Conservation (phyloP, 2,888 invertebrate genomes). For the Stramonita haemastoma region DNA sequence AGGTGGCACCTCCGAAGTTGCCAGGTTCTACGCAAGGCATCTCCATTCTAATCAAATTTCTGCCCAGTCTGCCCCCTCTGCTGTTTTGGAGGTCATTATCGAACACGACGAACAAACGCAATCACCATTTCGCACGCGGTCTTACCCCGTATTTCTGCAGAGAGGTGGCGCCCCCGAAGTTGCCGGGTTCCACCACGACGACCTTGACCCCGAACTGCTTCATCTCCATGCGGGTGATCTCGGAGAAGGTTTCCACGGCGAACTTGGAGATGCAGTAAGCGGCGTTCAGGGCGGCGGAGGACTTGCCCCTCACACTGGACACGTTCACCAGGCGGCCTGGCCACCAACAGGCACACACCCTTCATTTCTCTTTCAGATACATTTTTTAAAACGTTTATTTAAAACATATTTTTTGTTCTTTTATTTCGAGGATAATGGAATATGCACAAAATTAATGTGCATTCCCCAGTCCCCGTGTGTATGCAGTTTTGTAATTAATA, state of each 20-base stretch:
- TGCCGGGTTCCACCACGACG: constrained; percentile 68
- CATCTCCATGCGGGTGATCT: constrained; percentile 69
- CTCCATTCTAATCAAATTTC: background rate
- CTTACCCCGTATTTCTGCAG: background rate
- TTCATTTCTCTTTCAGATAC: no score
- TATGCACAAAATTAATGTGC: no score
- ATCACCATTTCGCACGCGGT: no score
- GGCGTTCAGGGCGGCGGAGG: constrained; percentile 61
- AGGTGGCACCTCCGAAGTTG: constrained; percentile 73
- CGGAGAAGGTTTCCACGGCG: constrained; percentile 70
- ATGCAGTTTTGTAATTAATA: no score
- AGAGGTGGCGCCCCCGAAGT: constrained; percentile 73
- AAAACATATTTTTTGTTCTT: no score
- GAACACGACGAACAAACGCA: no score
- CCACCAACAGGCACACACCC: background rate
- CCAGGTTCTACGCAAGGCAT: constrained; percentile 63
- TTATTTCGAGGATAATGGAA: no score
- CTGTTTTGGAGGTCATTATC: no score
- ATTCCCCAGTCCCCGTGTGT: no score
- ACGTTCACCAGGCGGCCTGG: constrained; percentile 77
- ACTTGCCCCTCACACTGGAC: constrained; percentile 75
- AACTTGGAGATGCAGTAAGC: constrained; percentile 70
- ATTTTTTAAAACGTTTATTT: no score
- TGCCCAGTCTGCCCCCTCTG: background rate
- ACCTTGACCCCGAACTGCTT: constrained; percentile 70